Evolutionary conservation across 2,113 vertebrate genomes (phyloP).

Genomic region (Anguilla rostrata): DNA sequence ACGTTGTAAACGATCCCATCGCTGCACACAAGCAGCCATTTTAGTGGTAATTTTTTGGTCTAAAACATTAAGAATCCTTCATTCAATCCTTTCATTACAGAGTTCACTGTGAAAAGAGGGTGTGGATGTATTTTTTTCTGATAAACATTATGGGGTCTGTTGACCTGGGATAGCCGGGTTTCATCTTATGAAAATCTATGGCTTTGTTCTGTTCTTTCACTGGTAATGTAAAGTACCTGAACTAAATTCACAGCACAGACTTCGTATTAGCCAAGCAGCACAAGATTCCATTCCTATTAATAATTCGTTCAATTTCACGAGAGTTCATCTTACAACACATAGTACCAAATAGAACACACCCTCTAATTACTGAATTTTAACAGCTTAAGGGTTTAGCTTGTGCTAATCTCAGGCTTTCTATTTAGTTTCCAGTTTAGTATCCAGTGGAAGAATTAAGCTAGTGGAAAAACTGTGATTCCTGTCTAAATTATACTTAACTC

Average conservation of each 20-base stretch:
- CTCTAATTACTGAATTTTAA: constrained; percentile 19
- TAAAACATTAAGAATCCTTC: constrained; percentile 51
- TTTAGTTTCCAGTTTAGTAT: constrained; percentile 36
- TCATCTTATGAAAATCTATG: neutral
- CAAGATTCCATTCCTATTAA: neutral
- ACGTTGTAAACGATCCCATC: constrained; percentile 39
- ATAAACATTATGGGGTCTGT: neutral
- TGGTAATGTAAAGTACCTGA: neutral
- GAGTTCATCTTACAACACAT: neutral
- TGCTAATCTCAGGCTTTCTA: constrained; percentile 32
- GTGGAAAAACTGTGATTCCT: constrained; percentile 3
- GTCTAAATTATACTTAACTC: constrained; percentile 1
- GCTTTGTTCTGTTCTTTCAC: neutral
- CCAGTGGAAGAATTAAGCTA: constrained; percentile 15
- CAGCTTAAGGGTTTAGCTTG: constrained; percentile 39
- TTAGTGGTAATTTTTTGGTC: constrained; percentile 29
- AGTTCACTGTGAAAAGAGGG: constrained; percentile 35
- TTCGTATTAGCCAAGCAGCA: neutral
- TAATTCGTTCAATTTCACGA: neutral
- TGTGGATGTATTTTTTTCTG: constrained; percentile 28
- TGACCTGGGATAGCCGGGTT: neutral
- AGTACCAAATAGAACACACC: neutral
- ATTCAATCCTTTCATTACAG: constrained; percentile 36
- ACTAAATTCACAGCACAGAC: neutral
- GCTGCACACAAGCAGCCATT: constrained; percentile 49